phyloP scores from a whole-genome alignment of 1,140 invertebrate species.

The Euschistus heros region DNA sequence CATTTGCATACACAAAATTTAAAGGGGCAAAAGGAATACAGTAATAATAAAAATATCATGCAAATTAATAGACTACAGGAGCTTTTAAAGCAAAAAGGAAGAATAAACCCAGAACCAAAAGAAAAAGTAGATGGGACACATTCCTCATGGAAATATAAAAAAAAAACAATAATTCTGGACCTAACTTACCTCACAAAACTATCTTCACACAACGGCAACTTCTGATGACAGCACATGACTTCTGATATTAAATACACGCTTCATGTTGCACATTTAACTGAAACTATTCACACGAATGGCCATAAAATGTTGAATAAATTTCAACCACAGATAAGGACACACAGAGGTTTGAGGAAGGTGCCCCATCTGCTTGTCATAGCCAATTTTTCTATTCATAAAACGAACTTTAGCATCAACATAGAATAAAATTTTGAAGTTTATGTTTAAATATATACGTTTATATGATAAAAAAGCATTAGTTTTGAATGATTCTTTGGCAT shows the following conservation, averaged over 20 bases:
- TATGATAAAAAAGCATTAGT: too few relatives aligned
- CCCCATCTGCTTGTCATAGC: constrained; percentile 29
- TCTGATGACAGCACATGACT: neutral
- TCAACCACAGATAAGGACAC: constrained; percentile 19
- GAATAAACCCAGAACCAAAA: constrained; percentile 24
- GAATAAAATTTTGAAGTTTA: too few relatives aligned
- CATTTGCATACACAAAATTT: neutral
- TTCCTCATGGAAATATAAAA: constrained; percentile 28
- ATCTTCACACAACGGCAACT: neutral
- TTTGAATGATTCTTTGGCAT: too few relatives aligned
- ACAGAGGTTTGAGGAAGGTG: constrained; percentile 30
- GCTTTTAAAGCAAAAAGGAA: constrained; percentile 15
- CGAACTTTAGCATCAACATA: neutral
- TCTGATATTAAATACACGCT: neutral
- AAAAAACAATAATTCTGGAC: constrained; percentile 12
- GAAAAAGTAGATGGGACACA: constrained; percentile 31
- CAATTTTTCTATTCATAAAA: neutral
- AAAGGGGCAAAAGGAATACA: neutral
- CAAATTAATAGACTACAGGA: constrained; percentile 5
- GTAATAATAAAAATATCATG: constrained; percentile 5
- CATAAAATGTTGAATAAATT: too few relatives aligned
- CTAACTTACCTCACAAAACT: constrained; percentile 22
- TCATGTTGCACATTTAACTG: too few relatives aligned
- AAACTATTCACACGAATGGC: too few relatives aligned
- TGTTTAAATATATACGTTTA: too few relatives aligned